These are phyloP conservation scores for Callithrix jacchus DNA, from an alignment of 2,113 vertebrate genomes.

Conservation along the genomic window DNA sequence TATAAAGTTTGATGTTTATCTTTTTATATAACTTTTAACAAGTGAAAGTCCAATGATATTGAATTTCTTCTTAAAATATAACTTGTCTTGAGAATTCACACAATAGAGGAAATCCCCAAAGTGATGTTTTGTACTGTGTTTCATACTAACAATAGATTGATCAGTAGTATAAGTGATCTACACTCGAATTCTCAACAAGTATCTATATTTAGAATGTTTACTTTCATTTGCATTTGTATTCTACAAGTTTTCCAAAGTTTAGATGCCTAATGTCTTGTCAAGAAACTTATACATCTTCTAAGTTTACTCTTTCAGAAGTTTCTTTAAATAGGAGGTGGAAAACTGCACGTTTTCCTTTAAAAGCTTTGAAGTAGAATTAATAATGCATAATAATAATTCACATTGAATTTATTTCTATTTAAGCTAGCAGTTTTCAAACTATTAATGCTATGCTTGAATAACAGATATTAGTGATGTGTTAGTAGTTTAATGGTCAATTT, in stretches of 20 bases:
- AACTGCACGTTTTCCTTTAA: slow-evolving; percentile 67
- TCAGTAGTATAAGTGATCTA: neutral
- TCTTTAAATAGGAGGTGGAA: slow-evolving; percentile 59
- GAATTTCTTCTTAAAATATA: neutral
- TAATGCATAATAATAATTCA: slow-evolving; percentile 76
- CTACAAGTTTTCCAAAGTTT: slow-evolving; percentile 60
- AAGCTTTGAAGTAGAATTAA: slow-evolving; percentile 73
- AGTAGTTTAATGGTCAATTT: slow-evolving; percentile 35
- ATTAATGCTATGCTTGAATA: slow-evolving; percentile 65
- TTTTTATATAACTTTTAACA: neutral
- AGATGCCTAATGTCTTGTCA: slow-evolving; percentile 31
- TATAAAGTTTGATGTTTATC: neutral
- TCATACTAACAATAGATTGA: neutral
- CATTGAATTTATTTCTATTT: slow-evolving; percentile 60
- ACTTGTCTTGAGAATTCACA: neutral
- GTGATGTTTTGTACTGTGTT: neutral
- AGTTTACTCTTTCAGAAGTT: neutral
- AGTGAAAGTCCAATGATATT: neutral
- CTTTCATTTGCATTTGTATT: slow-evolving; percentile 5
- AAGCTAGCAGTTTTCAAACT: slow-evolving; percentile 67
- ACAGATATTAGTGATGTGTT: neutral
- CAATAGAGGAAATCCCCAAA: neutral
- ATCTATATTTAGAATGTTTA: neutral
- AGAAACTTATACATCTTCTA: neutral
- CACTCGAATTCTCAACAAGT: neutral